A percentile compares a stretch with the other conserved stretches of the same genome.
Conservation (phyloP, 2,888 invertebrate species). For the Drosophila mercatorum region DNA sequence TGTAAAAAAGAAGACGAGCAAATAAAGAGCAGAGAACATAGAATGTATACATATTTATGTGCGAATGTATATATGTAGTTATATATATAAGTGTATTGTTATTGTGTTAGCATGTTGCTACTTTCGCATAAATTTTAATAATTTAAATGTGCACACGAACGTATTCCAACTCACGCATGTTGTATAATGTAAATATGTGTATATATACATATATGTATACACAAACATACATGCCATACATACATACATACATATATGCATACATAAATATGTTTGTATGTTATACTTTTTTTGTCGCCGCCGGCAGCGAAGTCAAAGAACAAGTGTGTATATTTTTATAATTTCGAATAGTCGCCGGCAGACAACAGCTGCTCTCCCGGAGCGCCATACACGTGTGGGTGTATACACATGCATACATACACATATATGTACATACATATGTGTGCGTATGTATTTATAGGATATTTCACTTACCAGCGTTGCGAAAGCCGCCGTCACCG, state of each 20-base stretch:
- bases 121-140: slow-evolving; percentile 65
- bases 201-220: not conserved
- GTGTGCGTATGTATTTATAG: slow-evolving; percentile 29
- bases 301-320: slow-evolving; percentile 28
- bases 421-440: too few species aligned
- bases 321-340: slow-evolving; percentile 62
- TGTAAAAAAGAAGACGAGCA: slow-evolving; percentile 22
- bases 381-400: slow-evolving; percentile 33
- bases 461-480: slow-evolving; percentile 63
- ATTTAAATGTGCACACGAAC: slow-evolving; percentile 54
- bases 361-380: slow-evolving; percentile 57
- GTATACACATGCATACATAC: not conserved
- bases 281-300: slow-evolving; percentile 19
- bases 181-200: slow-evolving; percentile 6
- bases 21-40: slow-evolving; percentile 32
- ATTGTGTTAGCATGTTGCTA: slow-evolving; percentile 19
- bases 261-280: slow-evolving; percentile 8
- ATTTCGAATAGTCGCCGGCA: slow-evolving; percentile 41
- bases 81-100: not conserved
- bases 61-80: slow-evolving; percentile 5
- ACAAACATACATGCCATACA: not conserved
- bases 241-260: slow-evolving; percentile 2
- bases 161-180: slow-evolving; percentile 32
- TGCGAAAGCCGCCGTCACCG: slow-evolving; percentile 66
- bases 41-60: slow-evolving; percentile 19